These are phyloP conservation scores for Acleris sparsana DNA, from an alignment of 2,888 invertebrate genomes.

Conservation along the genomic window DNA sequence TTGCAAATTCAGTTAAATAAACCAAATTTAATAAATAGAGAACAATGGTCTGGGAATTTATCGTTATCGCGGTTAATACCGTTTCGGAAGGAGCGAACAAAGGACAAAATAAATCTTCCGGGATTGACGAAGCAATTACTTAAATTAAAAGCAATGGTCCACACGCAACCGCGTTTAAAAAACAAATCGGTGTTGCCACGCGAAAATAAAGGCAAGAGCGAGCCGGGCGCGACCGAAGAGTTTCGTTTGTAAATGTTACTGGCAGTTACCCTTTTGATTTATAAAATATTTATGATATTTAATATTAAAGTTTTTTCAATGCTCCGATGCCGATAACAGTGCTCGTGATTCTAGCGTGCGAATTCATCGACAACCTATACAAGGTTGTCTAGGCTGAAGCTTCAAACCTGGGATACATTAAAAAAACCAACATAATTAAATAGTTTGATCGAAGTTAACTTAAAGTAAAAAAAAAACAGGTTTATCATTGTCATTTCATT, in stretches of 20 bases:
- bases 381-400: no score
- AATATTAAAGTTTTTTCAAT: no score
- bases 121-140: constrained; percentile 66
- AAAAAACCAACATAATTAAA: no score
- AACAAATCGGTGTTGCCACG: constrained; percentile 38
- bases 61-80: constrained; percentile 30
- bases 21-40: constrained; percentile 24
- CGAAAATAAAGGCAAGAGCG: constrained; percentile 21
- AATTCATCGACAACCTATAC: no score
- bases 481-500: no score
- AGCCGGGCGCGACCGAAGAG: background rate
- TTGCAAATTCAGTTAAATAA: no score
- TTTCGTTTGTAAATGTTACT: background rate
- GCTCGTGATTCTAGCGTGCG: no score
- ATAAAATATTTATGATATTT: no score
- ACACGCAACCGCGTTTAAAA: constrained; percentile 50
- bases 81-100: constrained; percentile 40
- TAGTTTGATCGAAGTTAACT: no score
- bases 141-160: constrained; percentile 56
- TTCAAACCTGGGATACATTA: no score
- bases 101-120: constrained; percentile 50
- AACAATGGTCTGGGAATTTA: constrained; percentile 34
- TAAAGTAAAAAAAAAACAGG: no score
- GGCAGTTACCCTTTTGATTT: background rate
- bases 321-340: no score